These are phyloP conservation scores for Echinometra lucunter DNA, from an alignment of 53 echinoderm and acorn worm species.

Conservation along the genomic window DNA sequence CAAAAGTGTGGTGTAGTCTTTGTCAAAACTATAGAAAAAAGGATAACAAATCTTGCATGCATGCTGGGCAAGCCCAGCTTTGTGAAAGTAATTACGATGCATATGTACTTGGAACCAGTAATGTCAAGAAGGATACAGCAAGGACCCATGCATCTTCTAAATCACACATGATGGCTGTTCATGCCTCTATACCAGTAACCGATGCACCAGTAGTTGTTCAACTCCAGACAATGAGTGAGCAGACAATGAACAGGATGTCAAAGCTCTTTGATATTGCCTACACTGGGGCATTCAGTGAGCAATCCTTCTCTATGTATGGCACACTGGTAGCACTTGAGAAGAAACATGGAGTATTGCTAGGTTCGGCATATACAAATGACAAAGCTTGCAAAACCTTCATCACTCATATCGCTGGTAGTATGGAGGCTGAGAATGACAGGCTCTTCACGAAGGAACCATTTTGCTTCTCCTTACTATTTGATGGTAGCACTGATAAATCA, in stretches of 20 bases:
- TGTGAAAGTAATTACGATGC: constrained; percentile 71
- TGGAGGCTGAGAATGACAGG: not conserved
- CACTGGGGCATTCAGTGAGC: constrained; percentile 53
- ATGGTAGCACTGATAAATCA: constrained; percentile 72
- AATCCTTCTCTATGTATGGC: constrained; percentile 61
- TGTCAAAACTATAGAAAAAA: constrained; percentile 60
- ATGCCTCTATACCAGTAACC: not conserved
- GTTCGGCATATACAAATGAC: constrained; percentile 60
- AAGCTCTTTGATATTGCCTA: constrained; percentile 60
- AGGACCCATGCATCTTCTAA: not conserved
- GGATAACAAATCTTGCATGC: not conserved
- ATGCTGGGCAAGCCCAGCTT: constrained; percentile 63
- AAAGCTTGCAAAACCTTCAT: constrained; percentile 69
- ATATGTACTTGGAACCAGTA: constrained; percentile 60
- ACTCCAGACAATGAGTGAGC: constrained; percentile 43
- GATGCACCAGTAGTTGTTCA: not conserved
- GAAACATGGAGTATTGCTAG: constrained; percentile 58
- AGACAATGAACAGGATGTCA: constrained; percentile 53
- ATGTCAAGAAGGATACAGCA: constrained; percentile 70
- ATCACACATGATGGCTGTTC: constrained; percentile 14
- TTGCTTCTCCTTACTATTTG: constrained; percentile 63
- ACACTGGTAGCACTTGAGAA: constrained; percentile 33
- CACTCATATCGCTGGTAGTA: constrained; percentile 22
- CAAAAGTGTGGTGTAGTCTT: constrained; percentile 74
- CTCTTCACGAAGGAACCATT: constrained; percentile 48